Conservation (phyloP, 2,113 vertebrate species). For the Sturnira hondurensis region DNA sequence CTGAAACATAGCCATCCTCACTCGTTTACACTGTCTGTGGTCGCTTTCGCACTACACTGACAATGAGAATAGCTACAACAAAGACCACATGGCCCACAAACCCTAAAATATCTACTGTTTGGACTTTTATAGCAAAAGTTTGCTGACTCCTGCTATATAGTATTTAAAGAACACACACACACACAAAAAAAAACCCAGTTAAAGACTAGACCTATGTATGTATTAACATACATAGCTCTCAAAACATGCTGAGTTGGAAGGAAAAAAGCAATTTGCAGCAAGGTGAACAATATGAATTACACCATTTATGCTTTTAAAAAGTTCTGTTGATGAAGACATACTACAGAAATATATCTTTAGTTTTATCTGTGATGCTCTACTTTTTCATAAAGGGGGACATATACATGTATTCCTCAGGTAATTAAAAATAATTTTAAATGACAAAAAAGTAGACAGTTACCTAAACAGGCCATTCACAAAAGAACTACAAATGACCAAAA, state of each 20-base stretch:
- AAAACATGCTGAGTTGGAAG: not conserved
- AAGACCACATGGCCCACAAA: not conserved
- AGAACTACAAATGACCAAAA: not conserved
- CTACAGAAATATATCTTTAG: not conserved
- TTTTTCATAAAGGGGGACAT: not conserved
- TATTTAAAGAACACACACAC: not conserved
- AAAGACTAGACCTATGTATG: not conserved
- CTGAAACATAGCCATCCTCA: not conserved
- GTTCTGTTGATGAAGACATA: not conserved
- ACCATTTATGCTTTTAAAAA: not conserved
- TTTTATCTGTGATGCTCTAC: not conserved
- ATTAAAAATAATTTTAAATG: not conserved
- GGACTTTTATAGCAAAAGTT: not conserved
- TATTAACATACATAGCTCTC: not conserved
- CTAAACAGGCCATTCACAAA: not conserved
- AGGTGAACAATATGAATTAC: not conserved
- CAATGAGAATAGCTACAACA: not conserved
- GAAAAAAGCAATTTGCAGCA: not conserved
- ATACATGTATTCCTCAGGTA: not conserved
- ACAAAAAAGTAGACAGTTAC: not conserved
- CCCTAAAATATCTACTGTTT: slow-evolving; percentile 8
- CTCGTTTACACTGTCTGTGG: not conserved
- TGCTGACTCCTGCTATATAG: not conserved
- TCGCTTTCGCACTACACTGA: not conserved
- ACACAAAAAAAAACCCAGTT: not conserved